Evolutionary conservation across 2,113 vertebrate species (phyloP).

Genomic region (Calyptommatus sinebrachiatus): DNA sequence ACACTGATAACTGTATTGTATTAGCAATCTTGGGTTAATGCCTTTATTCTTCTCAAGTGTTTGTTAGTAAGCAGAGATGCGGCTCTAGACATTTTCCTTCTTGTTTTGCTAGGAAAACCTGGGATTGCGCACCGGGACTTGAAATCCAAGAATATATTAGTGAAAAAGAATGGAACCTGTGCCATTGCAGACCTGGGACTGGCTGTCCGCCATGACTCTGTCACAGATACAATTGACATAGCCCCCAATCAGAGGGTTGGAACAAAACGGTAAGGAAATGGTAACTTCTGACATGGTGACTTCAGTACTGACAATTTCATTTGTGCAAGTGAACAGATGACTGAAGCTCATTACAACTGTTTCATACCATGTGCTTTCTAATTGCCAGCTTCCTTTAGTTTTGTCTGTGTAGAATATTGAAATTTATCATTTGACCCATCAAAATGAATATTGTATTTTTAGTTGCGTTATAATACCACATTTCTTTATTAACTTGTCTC

Average conservation of each 20-base stretch:
- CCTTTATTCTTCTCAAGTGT: not conserved
- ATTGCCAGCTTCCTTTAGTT: not conserved
- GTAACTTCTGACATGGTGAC: accelerated
- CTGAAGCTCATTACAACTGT: not conserved
- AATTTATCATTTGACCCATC: not conserved
- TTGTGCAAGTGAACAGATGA: not conserved
- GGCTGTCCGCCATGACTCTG: slow-evolving; percentile 92
- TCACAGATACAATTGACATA: slow-evolving; percentile 96
- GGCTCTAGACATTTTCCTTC: not conserved
- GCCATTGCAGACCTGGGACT: slow-evolving; percentile 96
- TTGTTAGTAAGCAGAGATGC: not conserved
- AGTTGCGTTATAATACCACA: not conserved
- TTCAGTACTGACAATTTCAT: not conserved
- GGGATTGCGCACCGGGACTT: slow-evolving; percentile 97
- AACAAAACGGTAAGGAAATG: slow-evolving; percentile 86
- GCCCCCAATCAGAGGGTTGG: slow-evolving; percentile 96
- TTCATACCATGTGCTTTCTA: not conserved
- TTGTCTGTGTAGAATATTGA: not conserved
- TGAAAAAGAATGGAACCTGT: slow-evolving; percentile 95
- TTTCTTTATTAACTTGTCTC: not conserved
- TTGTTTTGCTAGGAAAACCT: slow-evolving; percentile 83
- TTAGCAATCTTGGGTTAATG: not conserved
- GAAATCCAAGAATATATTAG: slow-evolving; percentile 98
- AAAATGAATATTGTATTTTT: not conserved
- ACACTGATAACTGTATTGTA: not conserved